Conservation (phyloP, 2,888 invertebrate species). For the Nysson spinosus region DNA sequence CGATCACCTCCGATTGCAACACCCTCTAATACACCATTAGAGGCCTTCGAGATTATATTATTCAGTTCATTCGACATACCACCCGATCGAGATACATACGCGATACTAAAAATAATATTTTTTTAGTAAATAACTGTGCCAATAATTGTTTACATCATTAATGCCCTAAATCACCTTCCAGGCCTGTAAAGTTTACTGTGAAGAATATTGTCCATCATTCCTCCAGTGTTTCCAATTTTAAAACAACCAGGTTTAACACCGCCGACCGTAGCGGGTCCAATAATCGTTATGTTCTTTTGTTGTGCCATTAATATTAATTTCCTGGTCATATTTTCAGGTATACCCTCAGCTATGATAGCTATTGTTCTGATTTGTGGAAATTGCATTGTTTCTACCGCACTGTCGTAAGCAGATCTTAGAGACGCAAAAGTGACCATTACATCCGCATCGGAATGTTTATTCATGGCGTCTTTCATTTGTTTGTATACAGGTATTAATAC, state of each 20-base stretch:
- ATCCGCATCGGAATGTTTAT: constrained; percentile 95
- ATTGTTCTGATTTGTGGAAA: constrained; percentile 97
- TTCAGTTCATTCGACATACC: constrained; percentile 99
- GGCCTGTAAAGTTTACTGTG: constrained; percentile 98
- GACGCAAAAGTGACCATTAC: constrained; percentile 99
- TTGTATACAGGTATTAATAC: constrained; percentile 89
- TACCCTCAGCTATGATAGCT: constrained; percentile 99
- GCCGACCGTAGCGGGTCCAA: constrained; percentile 97
- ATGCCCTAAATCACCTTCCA: constrained; percentile 83
- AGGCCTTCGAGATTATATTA: constrained; percentile 97
- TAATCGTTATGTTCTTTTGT: constrained; percentile 90
- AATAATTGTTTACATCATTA: too few relatives aligned
- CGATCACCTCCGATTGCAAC: constrained; percentile 99
- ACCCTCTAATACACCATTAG: constrained; percentile 98
- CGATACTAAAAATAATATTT: constrained; percentile 83
- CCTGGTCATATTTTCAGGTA: constrained; percentile 98
- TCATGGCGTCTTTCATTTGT: constrained; percentile 97
- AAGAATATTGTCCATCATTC: constrained; percentile 99
- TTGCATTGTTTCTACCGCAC: constrained; percentile 95
- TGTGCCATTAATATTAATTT: constrained; percentile 92
- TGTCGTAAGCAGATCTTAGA: constrained; percentile 97
- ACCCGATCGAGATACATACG: constrained; percentile 98
- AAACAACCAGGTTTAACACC: constrained; percentile 99
- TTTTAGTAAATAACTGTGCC: constrained; percentile 7
- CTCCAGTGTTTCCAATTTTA: constrained; percentile 99